Percentiles rank a stretch among this genome's conserved stretches.
phyloP scores from a whole-genome alignment of 2,113 vertebrate species.

The Promerops cafer region DNA sequence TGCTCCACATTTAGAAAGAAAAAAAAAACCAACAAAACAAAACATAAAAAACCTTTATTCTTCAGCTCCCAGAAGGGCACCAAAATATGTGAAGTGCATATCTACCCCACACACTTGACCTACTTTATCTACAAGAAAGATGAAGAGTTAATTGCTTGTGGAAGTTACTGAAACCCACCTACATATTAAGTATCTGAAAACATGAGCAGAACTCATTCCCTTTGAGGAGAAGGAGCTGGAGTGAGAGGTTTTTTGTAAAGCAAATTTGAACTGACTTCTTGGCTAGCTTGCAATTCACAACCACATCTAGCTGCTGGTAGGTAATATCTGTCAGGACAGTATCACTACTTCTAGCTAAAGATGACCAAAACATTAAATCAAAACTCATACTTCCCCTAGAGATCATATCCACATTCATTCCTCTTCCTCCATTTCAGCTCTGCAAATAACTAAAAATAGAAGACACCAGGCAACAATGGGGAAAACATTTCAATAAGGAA shows the following conservation, averaged over 20 bases:
- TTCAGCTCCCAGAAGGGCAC: not conserved
- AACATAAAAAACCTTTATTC: not conserved
- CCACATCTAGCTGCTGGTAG: not conserved
- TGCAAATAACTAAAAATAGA: not conserved
- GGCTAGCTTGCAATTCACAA: not conserved
- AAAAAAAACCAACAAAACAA: not conserved
- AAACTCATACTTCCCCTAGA: not conserved
- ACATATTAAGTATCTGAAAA: not conserved
- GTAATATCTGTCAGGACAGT: not conserved
- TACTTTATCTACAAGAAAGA: not conserved
- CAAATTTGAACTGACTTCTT: not conserved
- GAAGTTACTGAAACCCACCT: not conserved
- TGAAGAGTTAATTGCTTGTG: not conserved
- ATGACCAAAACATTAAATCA: not conserved
- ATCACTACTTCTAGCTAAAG: not conserved
- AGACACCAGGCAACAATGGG: not conserved
- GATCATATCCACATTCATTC: not conserved
- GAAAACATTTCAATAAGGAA: not conserved
- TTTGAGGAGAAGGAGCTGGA: not conserved
- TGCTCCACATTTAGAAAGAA: not conserved
- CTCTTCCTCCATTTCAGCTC: not conserved
- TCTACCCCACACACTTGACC: not conserved
- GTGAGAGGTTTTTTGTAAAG: not conserved
- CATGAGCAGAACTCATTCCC: accelerated
- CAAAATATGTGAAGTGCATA: not conserved